phyloP scores from a whole-genome alignment of 2,888 invertebrate genomes.

The Linnaemya vulpina region DNA sequence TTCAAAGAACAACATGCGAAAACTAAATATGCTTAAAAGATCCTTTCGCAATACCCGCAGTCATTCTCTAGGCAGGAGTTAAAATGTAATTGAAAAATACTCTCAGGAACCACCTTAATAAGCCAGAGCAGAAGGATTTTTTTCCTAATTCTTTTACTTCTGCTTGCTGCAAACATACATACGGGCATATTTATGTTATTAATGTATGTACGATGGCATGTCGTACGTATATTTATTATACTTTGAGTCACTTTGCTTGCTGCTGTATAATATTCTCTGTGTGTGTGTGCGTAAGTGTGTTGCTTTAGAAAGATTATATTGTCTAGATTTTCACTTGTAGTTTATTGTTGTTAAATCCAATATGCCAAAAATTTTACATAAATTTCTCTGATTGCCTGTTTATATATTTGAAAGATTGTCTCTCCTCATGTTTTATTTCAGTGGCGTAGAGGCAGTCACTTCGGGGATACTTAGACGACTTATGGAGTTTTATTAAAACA shows the following conservation, averaged over 20 bases:
- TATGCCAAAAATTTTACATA: slow-evolving; percentile 56
- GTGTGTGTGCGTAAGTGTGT: background rate
- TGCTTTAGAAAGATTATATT: slow-evolving; percentile 40
- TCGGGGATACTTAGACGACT: too few species aligned
- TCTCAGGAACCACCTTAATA: background rate
- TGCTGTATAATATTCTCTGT: slow-evolving; percentile 1
- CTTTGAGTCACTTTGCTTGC: slow-evolving; percentile 39
- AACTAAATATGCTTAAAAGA: too few species aligned
- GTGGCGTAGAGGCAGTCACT: background rate
- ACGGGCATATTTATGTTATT: too few species aligned
- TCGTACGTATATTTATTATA: background rate
- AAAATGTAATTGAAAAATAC: too few species aligned
- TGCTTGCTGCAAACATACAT: background rate
- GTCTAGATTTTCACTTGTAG: slow-evolving; percentile 59
- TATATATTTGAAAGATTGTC: background rate
- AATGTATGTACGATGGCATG: too few species aligned
- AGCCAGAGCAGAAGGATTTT: background rate
- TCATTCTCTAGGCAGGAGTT: too few species aligned
- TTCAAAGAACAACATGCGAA: too few species aligned
- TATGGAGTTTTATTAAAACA: too few species aligned
- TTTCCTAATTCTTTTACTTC: slow-evolving; percentile 4
- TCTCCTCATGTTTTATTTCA: slow-evolving; percentile 23
- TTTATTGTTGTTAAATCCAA: slow-evolving; percentile 64
- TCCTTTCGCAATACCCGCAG: too few species aligned
- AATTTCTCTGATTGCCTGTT: slow-evolving; percentile 14